Evolutionary conservation across 2,888 invertebrate genomes (phyloP).

Genomic region (Drepana falcataria): DNA sequence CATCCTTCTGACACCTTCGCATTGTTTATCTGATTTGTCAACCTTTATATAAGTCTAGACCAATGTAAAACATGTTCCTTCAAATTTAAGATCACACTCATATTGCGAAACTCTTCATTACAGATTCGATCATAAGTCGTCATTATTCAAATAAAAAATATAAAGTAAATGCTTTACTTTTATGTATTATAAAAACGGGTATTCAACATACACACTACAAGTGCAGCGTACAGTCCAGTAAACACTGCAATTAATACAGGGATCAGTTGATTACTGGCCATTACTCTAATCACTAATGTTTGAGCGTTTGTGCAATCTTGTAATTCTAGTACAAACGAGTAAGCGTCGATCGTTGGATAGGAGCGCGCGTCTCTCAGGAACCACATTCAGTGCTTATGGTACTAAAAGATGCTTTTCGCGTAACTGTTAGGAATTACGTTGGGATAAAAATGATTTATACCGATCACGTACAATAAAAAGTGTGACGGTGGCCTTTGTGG

Average conservation of each 20-base stretch:
- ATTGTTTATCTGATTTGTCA: too few species aligned
- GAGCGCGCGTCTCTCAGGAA: constrained; percentile 22
- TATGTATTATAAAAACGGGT: background rate
- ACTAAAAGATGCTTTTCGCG: constrained; percentile 30
- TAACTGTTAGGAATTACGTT: constrained; percentile 7
- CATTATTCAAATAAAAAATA: too few species aligned
- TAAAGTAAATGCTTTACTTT: too few species aligned
- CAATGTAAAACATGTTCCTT: too few species aligned
- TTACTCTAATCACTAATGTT: constrained; percentile 51
- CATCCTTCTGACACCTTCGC: too few species aligned
- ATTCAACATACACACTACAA: background rate
- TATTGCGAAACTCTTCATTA: too few species aligned
- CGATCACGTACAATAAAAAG: too few species aligned
- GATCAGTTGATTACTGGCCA: constrained; percentile 44
- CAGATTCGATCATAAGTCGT: too few species aligned
- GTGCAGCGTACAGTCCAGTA: constrained; percentile 12
- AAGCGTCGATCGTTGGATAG: constrained; percentile 23
- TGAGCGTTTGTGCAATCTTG: constrained; percentile 32
- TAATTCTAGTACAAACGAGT: constrained; percentile 30
- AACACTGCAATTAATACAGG: constrained; percentile 31
- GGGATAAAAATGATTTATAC: too few species aligned
- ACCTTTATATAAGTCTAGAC: too few species aligned
- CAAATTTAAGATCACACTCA: too few species aligned
- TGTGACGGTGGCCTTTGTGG: too few species aligned
- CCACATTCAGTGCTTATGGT: constrained; percentile 25